phyloP scores from a whole-genome alignment of 2,888 invertebrate genomes.

The Geotrupes spiniger region DNA sequence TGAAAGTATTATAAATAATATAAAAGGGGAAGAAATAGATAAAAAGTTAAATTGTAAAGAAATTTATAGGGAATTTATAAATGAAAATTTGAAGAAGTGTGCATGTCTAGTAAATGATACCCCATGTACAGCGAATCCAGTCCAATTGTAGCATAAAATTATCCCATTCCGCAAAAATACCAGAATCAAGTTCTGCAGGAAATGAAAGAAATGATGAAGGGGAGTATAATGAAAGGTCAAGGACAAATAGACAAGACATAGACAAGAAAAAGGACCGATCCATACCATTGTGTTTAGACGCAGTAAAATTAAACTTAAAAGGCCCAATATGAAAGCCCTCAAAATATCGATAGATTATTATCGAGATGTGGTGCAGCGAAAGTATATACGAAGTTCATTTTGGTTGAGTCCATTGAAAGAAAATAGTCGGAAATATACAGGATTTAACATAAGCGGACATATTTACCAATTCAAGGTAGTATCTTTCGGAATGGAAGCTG shows the following conservation, averaged over 20 bases:
- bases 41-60: too few relatives aligned
- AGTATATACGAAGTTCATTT: neutral
- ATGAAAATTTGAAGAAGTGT: too few relatives aligned
- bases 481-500: neutral
- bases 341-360: neutral
- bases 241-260: neutral
- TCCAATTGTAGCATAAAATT: neutral
- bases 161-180: neutral
- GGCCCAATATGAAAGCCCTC: neutral
- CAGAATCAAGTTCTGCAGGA: neutral
- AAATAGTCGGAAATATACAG: neutral
- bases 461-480: conserved; percentile 2
- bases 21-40: too few relatives aligned
- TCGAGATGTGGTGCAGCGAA: neutral
- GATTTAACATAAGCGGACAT: neutral
- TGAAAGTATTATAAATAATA: too few relatives aligned
- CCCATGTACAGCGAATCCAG: too few relatives aligned
- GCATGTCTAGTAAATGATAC: too few relatives aligned
- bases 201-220: neutral
- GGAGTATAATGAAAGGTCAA: neutral
- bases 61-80: too few relatives aligned
- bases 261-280: neutral
- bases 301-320: neutral
- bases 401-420: conserved; percentile 1
- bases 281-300: neutral